phyloP scores from a whole-genome alignment of 2,888 invertebrate species.

The Subacronicta megacephala region DNA sequence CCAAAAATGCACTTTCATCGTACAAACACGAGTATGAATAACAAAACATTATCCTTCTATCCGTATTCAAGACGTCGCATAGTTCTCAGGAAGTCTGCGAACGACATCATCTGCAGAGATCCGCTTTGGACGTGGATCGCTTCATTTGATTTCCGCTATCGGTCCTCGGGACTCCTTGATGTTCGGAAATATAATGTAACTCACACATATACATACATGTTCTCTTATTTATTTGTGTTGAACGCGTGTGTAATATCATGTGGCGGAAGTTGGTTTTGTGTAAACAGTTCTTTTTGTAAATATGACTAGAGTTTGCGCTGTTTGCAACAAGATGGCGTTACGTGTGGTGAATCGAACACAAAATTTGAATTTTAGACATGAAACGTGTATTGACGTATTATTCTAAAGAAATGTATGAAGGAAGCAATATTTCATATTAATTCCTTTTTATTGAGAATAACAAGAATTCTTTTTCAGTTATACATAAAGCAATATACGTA shows the following conservation, averaged over 20 bases:
- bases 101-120: slow-evolving; percentile 74
- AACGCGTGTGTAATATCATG: slow-evolving; percentile 14
- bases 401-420: background rate
- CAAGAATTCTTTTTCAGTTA: slow-evolving; percentile 10
- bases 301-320: background rate
- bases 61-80: slow-evolving; percentile 58
- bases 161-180: slow-evolving; percentile 44
- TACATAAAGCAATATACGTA: slow-evolving; percentile 33
- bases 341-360: background rate
- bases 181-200: slow-evolving; percentile 45
- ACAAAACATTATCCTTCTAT: slow-evolving; percentile 53
- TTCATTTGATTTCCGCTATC: slow-evolving; percentile 77
- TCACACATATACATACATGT: slow-evolving; percentile 19
- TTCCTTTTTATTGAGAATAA: slow-evolving; percentile 1
- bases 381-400: background rate
- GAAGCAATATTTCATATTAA: slow-evolving; percentile 10
- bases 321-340: slow-evolving; percentile 36
- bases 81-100: slow-evolving; percentile 66
- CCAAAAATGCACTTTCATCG: slow-evolving; percentile 24
- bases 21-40: slow-evolving; percentile 42
- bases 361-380: no score
- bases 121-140: slow-evolving; percentile 69
- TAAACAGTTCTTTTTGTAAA: slow-evolving; percentile 16
- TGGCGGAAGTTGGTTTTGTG: slow-evolving; percentile 16
- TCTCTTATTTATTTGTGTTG: slow-evolving; percentile 29